A percentile compares a stretch with the other conserved stretches of the same genome.
phyloP scores from a whole-genome alignment of 2,888 invertebrate species.

The Archips xylosteana region DNA sequence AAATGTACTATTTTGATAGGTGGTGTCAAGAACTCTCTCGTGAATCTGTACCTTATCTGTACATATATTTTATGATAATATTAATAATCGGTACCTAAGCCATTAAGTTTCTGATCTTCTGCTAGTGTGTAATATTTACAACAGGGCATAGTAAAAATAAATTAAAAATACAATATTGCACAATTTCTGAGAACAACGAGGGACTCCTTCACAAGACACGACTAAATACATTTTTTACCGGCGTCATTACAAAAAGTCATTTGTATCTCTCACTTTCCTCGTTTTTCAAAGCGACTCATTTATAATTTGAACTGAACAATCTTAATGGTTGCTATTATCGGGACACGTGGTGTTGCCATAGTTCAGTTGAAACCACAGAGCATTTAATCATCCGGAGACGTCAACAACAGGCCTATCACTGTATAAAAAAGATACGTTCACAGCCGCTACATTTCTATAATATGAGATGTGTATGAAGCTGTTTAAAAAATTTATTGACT shows the following conservation, averaged over 20 bases:
- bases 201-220: conserved; percentile 8
- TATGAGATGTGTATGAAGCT: no score
- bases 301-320: conserved; percentile 71
- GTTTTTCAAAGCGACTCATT: conserved; percentile 72
- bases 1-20: no score
- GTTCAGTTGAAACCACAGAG: conserved; percentile 58
- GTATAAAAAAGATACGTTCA: not conserved
- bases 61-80: no score
- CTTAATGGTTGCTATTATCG: conserved; percentile 80
- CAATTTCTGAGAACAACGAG: conserved; percentile 7
- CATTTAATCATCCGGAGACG: not conserved
- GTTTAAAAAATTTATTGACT: not conserved
- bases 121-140: no score
- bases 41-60: no score
- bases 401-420: not conserved
- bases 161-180: no score
- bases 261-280: conserved; percentile 56
- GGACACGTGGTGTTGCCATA: conserved; percentile 66
- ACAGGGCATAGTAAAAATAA: no score
- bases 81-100: no score
- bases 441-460: no score
- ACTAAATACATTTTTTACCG: conserved; percentile 32
- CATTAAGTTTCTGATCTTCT: no score
- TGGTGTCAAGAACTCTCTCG: no score
- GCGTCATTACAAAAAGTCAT: conserved; percentile 59